Evolutionary conservation across 2,797 vertebrate species (phyloP).

Genomic region (Catostomus latipinnis): DNA sequence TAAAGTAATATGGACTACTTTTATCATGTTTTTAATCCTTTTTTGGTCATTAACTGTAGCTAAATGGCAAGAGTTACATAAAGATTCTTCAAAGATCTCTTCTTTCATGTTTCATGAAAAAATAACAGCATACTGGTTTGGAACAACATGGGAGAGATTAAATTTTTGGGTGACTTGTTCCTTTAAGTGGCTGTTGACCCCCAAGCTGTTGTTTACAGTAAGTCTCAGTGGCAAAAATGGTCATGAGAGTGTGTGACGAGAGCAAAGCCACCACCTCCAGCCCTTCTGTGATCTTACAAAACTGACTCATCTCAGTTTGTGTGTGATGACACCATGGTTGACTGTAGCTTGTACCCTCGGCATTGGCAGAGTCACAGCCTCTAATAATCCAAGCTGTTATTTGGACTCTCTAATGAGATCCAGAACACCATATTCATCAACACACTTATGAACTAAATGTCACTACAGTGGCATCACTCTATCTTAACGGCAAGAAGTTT

Average conservation of each 20-base stretch:
- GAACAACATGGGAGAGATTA: neutral
- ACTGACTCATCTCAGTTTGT: slow-evolving; percentile 49
- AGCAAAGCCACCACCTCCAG: slow-evolving; percentile 55
- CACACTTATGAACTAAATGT: neutral
- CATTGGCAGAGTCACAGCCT: slow-evolving; percentile 27
- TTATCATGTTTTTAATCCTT: no score
- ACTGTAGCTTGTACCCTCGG: slow-evolving; percentile 48
- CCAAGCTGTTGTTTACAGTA: slow-evolving; percentile 42
- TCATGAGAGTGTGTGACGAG: slow-evolving; percentile 8
- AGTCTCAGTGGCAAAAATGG: slow-evolving; percentile 25
- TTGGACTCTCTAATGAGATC: slow-evolving; percentile 40
- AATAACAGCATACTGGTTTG: neutral
- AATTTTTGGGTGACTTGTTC: neutral
- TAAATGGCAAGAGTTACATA: no score
- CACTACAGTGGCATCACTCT: neutral
- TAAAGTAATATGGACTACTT: no score
- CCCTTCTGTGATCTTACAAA: slow-evolving; percentile 48
- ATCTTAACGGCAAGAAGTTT: neutral
- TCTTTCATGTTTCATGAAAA: no score
- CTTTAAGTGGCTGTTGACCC: slow-evolving; percentile 10
- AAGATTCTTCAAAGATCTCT: no score
- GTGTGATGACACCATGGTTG: slow-evolving; percentile 33
- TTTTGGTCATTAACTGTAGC: no score
- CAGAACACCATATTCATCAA: slow-evolving; percentile 28
- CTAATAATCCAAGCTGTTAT: slow-evolving; percentile 55